Base-by-base conservation (phyloP, 2,113 vertebrate species). In the Proterorhinus semilunaris region DNA sequence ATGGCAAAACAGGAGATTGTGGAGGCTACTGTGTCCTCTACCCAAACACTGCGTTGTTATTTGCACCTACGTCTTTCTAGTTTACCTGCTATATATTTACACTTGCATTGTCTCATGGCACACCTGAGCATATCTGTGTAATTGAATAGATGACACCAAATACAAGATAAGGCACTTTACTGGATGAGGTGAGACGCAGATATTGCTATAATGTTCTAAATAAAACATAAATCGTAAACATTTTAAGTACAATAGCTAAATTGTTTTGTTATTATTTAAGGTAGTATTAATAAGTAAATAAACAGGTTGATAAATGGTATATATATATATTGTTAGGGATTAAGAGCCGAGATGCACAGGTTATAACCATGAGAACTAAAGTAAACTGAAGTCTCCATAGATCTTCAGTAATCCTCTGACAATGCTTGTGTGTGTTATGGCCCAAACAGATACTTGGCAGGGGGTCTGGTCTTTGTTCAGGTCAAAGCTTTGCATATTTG, bases 341-440 rank as follows among this genome's bases (percentile, higher is more conserved):
- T 10, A 57, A 58, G 6, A 58, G 10, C 21, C 13, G 27, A 58
- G 21, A 58, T 43, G 16, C 16, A 55, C 2, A 42, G 16, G 8
- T 59, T 36, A 36, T 44, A 43, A 42, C 27, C 36, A 43, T 44
- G 12, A 45, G 42, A n/a, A 44, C 42, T 15, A 61, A 44, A 44
- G 58, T 61, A 61, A 43, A 61, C 36, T 43, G 13, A 43, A 61
- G 8, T 61, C 42, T 61, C 36, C 42, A 61, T 45, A 44, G 58
- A 16, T 43, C 58, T n/a, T 1, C 1, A 13, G 12, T 61, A 44
- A 61, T 61, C 57, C 57, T 61, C 36, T n/a, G 58, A 61, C 58
- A 61, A 61, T 61, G 42, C 42, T 61, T 61, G 36, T 61, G 58
- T 45, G 58, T 45, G 58, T 61, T 61, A n/a, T 61, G 44, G 36